Evolutionary conservation across 2,888 invertebrate species (phyloP), one percentile per base, ranked within the genome.

Genomic region (Baccha elongata): DNA sequence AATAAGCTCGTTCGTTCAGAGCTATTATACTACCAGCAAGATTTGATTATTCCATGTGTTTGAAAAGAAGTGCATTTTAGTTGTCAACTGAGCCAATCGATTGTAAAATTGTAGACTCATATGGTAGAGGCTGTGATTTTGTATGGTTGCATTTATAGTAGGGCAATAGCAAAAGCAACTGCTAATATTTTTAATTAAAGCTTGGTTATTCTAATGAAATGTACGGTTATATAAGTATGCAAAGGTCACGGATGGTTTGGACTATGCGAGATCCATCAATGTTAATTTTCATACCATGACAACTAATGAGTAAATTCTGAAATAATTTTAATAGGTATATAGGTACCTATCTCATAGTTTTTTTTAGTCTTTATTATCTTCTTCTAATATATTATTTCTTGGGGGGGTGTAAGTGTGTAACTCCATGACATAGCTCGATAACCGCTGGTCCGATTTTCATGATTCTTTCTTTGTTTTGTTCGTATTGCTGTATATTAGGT

Each of bases 251-350:
- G 60, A 17, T n/a, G 26, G 35, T 13, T 15, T 6, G n/a, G 50
- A 48, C 67, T 42, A 50, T 71, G 53, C 7, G n/a, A 55, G 40
- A 64, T 71, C 76, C 64, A n/a, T n/a, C n/a, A 69, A 76, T 64
- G 62, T 8, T 23, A 46, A 76, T 76, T 76, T 68, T 50, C 52
- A n/a, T 48, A 10, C 19, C 19, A 23, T 44, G 11, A 5, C 46
- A 23, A 23, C 17, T 32, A 58, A 44, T 67, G 40, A 53, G 42
- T 29, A 23, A n/a, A n/a, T n/a, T n/a, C n/a, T n/a, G n/a, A n/a
- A n/a, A n/a, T n/a, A n/a, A n/a, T n/a, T n/a, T n/a, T n/a, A n/a
- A n/a, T n/a, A n/a, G n/a, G n/a, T n/a, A n/a, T n/a, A n/a, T n/a
- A n/a, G n/a, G n/a, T n/a, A n/a, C n/a, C n/a, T n/a, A n/a, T n/a